Evolutionary conservation across 64 coral and sea anemone genomes (phyloP).

Genomic region (Cladopsammia gracilis): DNA sequence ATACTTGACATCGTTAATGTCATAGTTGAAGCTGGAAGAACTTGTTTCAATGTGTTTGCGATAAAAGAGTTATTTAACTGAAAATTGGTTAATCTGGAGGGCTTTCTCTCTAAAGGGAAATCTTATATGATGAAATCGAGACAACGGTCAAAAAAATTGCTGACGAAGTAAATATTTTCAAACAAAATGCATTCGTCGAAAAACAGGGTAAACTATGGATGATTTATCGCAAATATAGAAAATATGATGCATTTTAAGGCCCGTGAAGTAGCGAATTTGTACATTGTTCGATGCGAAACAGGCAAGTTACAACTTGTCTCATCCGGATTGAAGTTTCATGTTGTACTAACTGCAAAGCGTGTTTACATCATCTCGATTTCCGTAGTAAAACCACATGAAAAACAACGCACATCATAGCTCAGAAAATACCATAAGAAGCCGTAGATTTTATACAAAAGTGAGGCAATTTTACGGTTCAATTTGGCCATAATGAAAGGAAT

Average conservation of each 20-base stretch:
- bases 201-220: not conserved
- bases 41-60: not conserved
- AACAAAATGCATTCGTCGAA: not conserved
- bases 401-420: not conserved
- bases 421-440: not conserved
- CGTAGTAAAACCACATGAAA: not conserved
- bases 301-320: not conserved
- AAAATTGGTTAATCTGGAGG: not conserved
- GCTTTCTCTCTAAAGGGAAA: no score
- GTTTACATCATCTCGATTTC: not conserved
- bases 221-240: not conserved
- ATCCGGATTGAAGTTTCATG: not conserved
- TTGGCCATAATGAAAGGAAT: not conserved
- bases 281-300: not conserved
- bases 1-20: no score
- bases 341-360: not conserved
- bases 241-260: not conserved
- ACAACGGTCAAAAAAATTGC: not conserved
- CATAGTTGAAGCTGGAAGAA: no score
- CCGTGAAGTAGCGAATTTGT: not conserved
- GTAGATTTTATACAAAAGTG: not conserved
- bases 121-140: no score
- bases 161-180: conserved; percentile 20
- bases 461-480: not conserved
- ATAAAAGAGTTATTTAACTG: not conserved